Conservation (phyloP, 2,888 invertebrate genomes). For the Chironomus tentans region DNA sequence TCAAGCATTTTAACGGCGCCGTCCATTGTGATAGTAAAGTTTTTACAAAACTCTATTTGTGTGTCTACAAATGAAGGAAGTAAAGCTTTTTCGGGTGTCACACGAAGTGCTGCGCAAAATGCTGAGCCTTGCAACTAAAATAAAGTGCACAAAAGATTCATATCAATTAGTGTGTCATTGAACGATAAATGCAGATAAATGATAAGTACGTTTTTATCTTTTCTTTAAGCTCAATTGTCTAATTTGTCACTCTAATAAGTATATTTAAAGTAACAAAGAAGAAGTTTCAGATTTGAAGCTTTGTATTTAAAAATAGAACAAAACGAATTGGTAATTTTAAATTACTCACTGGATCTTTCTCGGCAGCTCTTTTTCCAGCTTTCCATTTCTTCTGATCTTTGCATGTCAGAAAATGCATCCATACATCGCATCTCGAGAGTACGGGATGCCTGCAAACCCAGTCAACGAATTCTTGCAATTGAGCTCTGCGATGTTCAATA, state of each 20-base stretch:
- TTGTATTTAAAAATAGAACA: too few species aligned
- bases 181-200: neutral
- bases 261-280: too few species aligned
- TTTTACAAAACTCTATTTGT: constrained; percentile 73
- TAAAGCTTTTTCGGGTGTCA: constrained; percentile 71
- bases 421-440: constrained; percentile 81
- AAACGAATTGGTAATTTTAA: too few species aligned
- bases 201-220: too few species aligned
- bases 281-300: too few species aligned
- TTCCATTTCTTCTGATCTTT: constrained; percentile 98
- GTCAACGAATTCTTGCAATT: constrained; percentile 92
- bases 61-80: constrained; percentile 65
- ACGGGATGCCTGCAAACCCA: constrained; percentile 96
- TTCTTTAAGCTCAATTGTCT: too few species aligned
- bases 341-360: constrained; percentile 64
- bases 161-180: neutral
- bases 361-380: constrained; percentile 87
- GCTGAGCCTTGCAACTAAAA: constrained; percentile 64
- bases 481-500: constrained; percentile 87
- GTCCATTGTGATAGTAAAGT: constrained; percentile 79
- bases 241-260: too few species aligned
- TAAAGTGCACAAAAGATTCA: neutral
- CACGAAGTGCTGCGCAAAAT: constrained; percentile 75
- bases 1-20: constrained; percentile 75
- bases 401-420: constrained; percentile 95